phyloP scores from a whole-genome alignment of 2,888 invertebrate species.

The Ariolimax columbianus region DNA sequence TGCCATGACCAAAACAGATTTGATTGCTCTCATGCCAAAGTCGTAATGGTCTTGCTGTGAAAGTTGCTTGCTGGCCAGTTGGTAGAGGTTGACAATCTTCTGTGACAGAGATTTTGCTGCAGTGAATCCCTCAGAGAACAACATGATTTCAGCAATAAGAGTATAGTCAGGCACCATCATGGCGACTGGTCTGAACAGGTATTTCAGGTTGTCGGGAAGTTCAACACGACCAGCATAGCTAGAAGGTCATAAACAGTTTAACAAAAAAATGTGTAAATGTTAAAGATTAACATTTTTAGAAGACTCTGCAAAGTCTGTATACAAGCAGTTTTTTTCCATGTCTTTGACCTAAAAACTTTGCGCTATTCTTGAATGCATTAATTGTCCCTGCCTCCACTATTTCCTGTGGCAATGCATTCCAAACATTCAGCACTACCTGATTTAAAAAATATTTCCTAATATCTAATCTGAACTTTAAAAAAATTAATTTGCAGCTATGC shows the following conservation, averaged over 20 bases:
- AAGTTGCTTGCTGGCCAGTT: constrained; percentile 77
- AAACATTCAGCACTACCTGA: no score
- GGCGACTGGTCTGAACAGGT: constrained; percentile 78
- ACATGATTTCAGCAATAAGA: constrained; percentile 78
- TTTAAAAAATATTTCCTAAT: no score
- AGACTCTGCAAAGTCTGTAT: no score
- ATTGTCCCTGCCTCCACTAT: no score
- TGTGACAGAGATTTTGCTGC: constrained; percentile 77
- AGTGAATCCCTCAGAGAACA: constrained; percentile 78
- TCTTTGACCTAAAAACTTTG: no score
- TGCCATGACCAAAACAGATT: constrained; percentile 78
- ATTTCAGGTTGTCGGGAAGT: constrained; percentile 79
- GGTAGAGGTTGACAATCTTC: constrained; percentile 78
- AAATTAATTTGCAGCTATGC: no score
- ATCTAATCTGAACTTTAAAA: no score
- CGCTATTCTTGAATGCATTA: no score
- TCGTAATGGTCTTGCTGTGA: constrained; percentile 79
- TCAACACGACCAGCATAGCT: constrained; percentile 79
- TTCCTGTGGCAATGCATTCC: no score
- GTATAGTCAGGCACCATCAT: constrained; percentile 79
- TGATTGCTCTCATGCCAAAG: constrained; percentile 79
- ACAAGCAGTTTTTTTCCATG: no score
- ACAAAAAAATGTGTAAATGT: not conserved
- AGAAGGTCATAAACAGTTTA: not conserved
- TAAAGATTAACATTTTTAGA: no score